Percentiles rank a stretch among this genome's conserved stretches.
phyloP scores from a whole-genome alignment of 2,113 vertebrate species.

The Columba livia region DNA sequence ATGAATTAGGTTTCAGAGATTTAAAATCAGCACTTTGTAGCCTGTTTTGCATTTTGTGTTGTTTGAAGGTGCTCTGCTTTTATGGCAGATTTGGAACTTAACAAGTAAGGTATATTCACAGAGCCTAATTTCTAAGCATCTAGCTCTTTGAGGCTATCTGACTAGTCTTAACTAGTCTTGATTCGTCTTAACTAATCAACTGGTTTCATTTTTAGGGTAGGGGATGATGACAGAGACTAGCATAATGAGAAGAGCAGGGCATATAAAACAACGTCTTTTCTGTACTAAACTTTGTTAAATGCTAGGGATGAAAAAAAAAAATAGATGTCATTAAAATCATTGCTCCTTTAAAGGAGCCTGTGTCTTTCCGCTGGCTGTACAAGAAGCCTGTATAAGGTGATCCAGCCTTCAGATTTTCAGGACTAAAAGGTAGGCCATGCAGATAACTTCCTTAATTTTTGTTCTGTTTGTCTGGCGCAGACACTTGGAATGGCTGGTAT shows the following conservation, averaged over 20 bases:
- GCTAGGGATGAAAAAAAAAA: background rate
- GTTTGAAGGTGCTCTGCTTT: background rate
- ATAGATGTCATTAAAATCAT: background rate
- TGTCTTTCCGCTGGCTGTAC: background rate
- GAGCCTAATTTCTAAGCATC: background rate
- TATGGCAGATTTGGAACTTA: background rate
- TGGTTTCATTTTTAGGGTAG: background rate
- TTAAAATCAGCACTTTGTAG: background rate
- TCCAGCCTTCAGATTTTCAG: background rate
- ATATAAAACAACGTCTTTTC: background rate
- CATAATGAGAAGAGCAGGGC: background rate
- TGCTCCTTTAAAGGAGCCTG: background rate
- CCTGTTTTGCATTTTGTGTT: background rate
- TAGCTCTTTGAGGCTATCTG: background rate
- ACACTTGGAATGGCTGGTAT: background rate
- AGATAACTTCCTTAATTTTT: background rate
- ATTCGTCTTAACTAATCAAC: background rate
- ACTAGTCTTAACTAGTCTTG: background rate
- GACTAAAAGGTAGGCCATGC: background rate
- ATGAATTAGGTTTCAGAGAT: background rate
- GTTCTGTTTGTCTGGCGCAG: background rate
- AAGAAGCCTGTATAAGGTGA: background rate
- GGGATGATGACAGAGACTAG: background rate
- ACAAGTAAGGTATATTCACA: background rate
- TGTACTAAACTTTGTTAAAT: background rate